Evolutionary conservation across 2,797 vertebrate species (phyloP).

Genomic region (Saguinus oedipus): DNA sequence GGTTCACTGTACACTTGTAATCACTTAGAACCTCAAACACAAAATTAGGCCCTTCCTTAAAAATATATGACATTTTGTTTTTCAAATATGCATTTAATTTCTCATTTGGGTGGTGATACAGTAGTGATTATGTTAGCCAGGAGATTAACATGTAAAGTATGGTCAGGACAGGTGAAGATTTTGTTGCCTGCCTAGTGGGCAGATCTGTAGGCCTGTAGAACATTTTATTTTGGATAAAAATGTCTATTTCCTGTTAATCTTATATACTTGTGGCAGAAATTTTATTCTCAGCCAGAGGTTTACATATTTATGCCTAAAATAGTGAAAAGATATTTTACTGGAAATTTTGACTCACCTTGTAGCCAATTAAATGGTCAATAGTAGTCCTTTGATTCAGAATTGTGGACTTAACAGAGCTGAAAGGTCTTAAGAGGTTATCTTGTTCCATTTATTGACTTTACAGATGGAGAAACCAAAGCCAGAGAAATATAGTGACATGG

Average conservation of each 20-base stretch:
- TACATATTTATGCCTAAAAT: neutral
- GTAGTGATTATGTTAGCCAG: neutral
- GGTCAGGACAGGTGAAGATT: conserved; percentile 36
- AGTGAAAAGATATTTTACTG: neutral
- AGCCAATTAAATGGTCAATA: neutral
- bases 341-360: neutral
- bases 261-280: neutral
- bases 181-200: neutral
- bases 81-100: conserved; percentile 47
- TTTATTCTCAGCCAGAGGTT: conserved; percentile 22
- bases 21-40: neutral
- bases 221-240: conserved; percentile 24
- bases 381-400: conserved; percentile 44
- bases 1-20: neutral
- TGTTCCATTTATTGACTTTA: neutral
- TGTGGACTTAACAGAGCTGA: neutral
- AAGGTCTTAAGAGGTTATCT: neutral
- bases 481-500: neutral
- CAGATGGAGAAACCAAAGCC: conserved; percentile 35
- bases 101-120: neutral
- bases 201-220: neutral
- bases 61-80: conserved; percentile 20
- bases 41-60: neutral
- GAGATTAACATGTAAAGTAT: conserved; percentile 30
- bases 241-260: neutral